These are phyloP conservation scores for Dyspetes luteomarginatus DNA, from an alignment of 2,888 invertebrate genomes.

Conservation along the genomic window DNA sequence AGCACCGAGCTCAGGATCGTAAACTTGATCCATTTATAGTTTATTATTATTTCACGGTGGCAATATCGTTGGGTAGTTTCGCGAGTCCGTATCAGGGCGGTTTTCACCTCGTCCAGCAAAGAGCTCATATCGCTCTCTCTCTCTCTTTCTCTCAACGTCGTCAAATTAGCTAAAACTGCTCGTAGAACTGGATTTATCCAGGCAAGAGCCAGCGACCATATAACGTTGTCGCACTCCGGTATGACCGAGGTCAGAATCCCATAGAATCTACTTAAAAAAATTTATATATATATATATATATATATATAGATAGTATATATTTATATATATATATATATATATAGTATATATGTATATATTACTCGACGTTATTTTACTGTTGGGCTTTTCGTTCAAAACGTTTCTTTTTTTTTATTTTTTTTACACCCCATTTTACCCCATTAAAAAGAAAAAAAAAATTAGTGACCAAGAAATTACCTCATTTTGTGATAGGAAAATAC, in stretches of 20 bases:
- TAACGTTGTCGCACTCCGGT: constrained; percentile 38
- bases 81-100: too few relatives aligned
- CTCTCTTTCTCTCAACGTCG: constrained; percentile 71
- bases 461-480: background rate
- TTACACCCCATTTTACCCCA: background rate
- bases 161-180: constrained; percentile 82
- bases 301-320: too few relatives aligned
- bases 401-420: background rate
- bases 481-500: background rate
- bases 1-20: constrained; percentile 72
- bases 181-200: constrained; percentile 77
- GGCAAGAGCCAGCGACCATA: constrained; percentile 42
- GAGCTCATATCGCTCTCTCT: constrained; percentile 11
- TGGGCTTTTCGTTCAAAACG: background rate
- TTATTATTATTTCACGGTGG: constrained; percentile 83
- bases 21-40: constrained; percentile 83
- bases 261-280: constrained; percentile 53
- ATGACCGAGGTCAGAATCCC: background rate
- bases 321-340: background rate
- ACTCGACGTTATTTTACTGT: constrained; percentile 11
- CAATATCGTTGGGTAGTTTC: constrained; percentile 77
- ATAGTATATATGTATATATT: background rate
- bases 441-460: too few relatives aligned
- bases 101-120: background rate
- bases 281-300: background rate